phyloP scores from a whole-genome alignment of 2,113 vertebrate species.

The Leiothrix lutea region DNA sequence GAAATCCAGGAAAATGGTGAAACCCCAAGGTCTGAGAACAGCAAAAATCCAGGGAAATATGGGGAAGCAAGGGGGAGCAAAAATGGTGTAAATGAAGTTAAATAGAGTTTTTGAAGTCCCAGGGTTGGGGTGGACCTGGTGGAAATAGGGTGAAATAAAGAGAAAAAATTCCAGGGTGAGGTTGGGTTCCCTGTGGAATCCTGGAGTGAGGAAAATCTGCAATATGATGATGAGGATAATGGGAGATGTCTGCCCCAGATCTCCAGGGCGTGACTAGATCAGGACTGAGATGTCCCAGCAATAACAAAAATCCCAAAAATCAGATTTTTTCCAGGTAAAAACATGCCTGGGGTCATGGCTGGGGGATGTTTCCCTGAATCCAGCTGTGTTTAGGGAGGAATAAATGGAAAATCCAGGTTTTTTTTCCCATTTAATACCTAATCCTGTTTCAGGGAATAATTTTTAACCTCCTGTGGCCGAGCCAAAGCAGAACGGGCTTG shows the following conservation, averaged over 20 bases:
- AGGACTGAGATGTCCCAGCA: neutral
- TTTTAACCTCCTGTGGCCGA: neutral
- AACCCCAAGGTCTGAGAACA: neutral
- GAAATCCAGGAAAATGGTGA: neutral
- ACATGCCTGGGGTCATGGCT: rapidly evolving
- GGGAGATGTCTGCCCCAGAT: neutral
- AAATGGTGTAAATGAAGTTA: neutral
- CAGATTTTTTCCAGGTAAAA: neutral
- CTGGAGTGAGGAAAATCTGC: neutral
- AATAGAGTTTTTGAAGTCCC: neutral
- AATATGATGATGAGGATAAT: neutral
- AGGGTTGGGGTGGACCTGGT: neutral
- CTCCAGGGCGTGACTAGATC: neutral
- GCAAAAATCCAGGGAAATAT: neutral
- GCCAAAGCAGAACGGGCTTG: neutral
- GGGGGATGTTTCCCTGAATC: neutral
- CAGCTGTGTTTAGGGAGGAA: rapidly evolving
- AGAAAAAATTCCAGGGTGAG: neutral
- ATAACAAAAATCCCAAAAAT: neutral
- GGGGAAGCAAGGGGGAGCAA: neutral
- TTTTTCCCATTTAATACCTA: neutral
- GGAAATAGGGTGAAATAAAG: neutral
- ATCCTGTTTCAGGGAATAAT: neutral
- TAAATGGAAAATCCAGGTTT: neutral
- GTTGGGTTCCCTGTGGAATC: neutral